Conservation (phyloP, 2,888 invertebrate genomes). For the Nephrotoma flavescens region DNA sequence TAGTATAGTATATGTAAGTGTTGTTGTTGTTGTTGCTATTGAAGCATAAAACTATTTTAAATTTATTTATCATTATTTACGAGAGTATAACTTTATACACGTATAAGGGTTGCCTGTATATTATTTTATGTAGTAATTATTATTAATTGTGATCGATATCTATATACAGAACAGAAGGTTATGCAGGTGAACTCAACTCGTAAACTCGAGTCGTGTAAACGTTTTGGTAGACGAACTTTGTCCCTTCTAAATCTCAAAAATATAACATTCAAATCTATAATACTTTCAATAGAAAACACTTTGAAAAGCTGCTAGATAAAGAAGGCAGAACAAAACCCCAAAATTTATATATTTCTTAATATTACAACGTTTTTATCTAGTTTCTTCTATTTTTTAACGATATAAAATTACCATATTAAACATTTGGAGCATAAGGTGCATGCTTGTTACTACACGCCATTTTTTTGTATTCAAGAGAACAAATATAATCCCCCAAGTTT, state of each 20-base stretch:
- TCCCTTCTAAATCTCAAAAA: not conserved
- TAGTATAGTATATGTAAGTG: not conserved
- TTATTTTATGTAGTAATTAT: not conserved
- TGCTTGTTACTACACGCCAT: not conserved
- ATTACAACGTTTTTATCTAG: not conserved
- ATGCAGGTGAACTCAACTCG: not conserved
- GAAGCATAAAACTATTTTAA: not conserved
- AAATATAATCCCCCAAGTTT: not conserved
- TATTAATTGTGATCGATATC: not conserved
- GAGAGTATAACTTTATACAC: not conserved
- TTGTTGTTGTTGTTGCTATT: not conserved
- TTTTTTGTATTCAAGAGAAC: not conserved
- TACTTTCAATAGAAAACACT: not conserved
- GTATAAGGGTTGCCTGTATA: not conserved
- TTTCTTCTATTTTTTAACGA: not conserved
- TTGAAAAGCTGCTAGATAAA: not conserved
- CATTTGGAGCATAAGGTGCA: constrained; percentile 2
- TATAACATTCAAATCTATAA: not conserved
- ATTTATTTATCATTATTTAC: not conserved
- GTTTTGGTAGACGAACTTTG: not conserved
- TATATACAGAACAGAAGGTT: not conserved
- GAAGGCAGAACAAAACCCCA: not conserved
- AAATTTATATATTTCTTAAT: not conserved
- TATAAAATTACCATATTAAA: constrained; percentile 5
- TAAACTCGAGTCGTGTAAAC: not conserved